Evolutionary conservation across 1,140 invertebrate genomes (phyloP), one percentile per base, ranked within the genome.

Genomic region (Asbolus verrucosus): DNA sequence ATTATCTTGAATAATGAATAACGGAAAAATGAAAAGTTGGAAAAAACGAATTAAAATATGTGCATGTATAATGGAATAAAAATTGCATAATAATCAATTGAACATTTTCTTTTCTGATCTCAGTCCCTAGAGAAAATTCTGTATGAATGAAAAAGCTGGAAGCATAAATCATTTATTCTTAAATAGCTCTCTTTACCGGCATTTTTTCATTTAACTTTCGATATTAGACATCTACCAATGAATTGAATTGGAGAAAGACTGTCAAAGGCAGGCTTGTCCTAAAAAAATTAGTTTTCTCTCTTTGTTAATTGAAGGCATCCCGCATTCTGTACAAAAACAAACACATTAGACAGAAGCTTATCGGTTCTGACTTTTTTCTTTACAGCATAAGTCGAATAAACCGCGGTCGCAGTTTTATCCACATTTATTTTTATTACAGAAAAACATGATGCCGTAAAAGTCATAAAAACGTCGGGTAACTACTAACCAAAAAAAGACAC

Each of bases 361-460:
- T 27, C 6, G 46, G 18, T 50, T 50, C 16, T n/a, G 43, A 18
- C 43, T 8, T 11, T 30, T 27, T 2, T 2, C 33, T 36, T 54
- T 54, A 54, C 21, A 21, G 3, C 21, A 27, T 15, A 21, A 24
- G 30, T 54, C 24, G 46, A 54, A 54, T 54, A 54, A 54, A 54
- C 19, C 46, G 46, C 24, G 46, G 46, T 54, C 46, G 18, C 33
- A 36, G 4, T 36, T 36, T 36, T 36, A 36, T 36, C 4, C 33
- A n/a, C 46, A 30, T 54, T 54, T 24, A 50, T 50, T 50, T 50
- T 50, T 50, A 50, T 54, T 54, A 54, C 46, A 2, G 43, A 50
- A 54, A 54, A 24, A 54, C 46, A 54, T 27, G 43, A 50, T 50
- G 43, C 43, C 43, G 43, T 50, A 50, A 54, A 54, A 54, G 46